These are phyloP conservation scores for Lates japonicus DNA, from an alignment of 2,797 vertebrate species.

Conservation along the genomic window DNA sequence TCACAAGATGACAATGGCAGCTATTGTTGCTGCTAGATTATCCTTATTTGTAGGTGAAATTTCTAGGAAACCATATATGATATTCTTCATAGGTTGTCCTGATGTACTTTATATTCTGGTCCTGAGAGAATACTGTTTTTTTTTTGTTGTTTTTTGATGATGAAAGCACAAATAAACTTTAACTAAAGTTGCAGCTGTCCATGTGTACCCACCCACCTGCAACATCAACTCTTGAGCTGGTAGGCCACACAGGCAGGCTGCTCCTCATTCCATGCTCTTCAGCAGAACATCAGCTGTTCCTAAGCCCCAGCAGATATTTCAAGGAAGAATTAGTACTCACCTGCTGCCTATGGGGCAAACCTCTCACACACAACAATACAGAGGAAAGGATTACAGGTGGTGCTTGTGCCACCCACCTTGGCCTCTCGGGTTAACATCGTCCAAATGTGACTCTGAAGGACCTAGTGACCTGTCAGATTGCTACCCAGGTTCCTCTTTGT, in stretches of 20 bases:
- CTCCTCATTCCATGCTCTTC: conserved; percentile 83
- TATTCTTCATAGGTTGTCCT: background rate
- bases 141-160: background rate
- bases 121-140: too few species aligned
- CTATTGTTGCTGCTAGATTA: background rate
- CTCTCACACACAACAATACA: conserved; percentile 77
- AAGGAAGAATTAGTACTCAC: conserved; percentile 85
- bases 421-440: conserved; percentile 25
- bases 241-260: conserved; percentile 69
- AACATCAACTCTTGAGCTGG: conserved; percentile 57
- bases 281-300: conserved; percentile 87
- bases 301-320: conserved; percentile 84
- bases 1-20: background rate
- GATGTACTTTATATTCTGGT: background rate
- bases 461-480: conserved; percentile 31
- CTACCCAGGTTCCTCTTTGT: conserved; percentile 10
- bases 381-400: conserved; percentile 6
- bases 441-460: conserved; percentile 39
- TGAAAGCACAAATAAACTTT: background rate
- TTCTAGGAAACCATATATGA: background rate
- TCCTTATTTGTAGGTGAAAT: background rate
- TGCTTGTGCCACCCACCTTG: conserved; percentile 16
- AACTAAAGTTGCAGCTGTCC: too few species aligned
- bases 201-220: background rate
- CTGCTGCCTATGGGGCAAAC: conserved; percentile 80